Base-by-base conservation (phyloP, 2,888 invertebrate genomes). In the Parasteatoda lunata region DNA sequence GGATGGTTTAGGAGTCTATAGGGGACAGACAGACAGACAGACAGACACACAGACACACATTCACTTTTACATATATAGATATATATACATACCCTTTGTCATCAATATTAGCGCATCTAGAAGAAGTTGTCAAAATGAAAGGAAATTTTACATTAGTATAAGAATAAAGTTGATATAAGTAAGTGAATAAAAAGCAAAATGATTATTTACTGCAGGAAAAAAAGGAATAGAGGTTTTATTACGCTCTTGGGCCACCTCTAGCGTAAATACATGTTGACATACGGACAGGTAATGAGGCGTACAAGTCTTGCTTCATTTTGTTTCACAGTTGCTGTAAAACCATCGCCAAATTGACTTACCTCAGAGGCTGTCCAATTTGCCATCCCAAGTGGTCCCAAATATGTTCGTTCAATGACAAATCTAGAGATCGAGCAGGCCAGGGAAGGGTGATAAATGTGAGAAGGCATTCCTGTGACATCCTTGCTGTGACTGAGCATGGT, bases 81-180 rank as follows among this genome's bases (percentile, higher is more conserved):
- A 30, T 30, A 30, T 30, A 30, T 30, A 30, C 2, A 30, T 30
- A 30, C 30, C 30, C 30, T 1, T 30, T 30, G 30, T 30, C 30
- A 30, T 30, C 0, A 30, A 30, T 30, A 30, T 30, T 30, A 30
- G 30, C 0, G 30, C 30, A 30, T 1, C 30, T 30, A 30, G 30
- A 30, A 30, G 2, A 2, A 30, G 30, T 54, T 54, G 1, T 54
- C 54, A 54, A 11, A 54, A 54, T 54, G 3, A 68, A 68, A 68
- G 4, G 68, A 68, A 68, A 68, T 68, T 68, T 68, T 68, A 68
- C n/a, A 30, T 68, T 4, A 68, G 8, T n/a, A 68, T 30, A 68
- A 8, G 5, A 15, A 45, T 30, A 45, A 15, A 3, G 3, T 30
- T 45, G 4, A 9, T 5, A 6, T 9, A 5, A 9, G 5, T 45